Evolutionary conservation across 2,113 vertebrate genomes (phyloP).

Genomic region (Antigone vipio): DNA sequence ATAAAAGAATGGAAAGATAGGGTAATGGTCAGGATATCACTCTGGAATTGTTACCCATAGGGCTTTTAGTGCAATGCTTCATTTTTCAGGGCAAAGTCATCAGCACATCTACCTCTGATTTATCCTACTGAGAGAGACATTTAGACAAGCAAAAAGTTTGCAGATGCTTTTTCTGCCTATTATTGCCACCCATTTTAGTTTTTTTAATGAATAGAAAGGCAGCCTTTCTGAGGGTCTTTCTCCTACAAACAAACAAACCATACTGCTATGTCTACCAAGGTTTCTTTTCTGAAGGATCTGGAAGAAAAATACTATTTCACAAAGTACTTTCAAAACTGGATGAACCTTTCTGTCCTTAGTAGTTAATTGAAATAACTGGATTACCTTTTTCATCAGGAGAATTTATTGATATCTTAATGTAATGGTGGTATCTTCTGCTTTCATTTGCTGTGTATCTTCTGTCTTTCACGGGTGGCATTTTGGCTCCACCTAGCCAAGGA

Average conservation of each 20-base stretch:
- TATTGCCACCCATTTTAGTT: not conserved
- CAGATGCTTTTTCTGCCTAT: not conserved
- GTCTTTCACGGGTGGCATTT: rapidly evolving
- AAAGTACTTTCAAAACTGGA: not conserved
- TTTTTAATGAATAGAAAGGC: not conserved
- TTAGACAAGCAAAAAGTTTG: not conserved
- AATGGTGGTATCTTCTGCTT: not conserved
- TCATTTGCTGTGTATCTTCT: not conserved
- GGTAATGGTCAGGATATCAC: not conserved
- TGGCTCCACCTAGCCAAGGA: not conserved
- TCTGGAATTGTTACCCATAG: not conserved
- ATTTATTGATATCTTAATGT: not conserved
- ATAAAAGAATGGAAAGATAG: not conserved
- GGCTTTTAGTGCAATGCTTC: not conserved
- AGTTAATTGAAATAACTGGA: not conserved
- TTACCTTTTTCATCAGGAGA: not conserved
- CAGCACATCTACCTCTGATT: not conserved
- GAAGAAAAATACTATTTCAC: not conserved
- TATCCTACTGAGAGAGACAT: not conserved
- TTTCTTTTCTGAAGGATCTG: not conserved
- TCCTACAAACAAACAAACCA: not conserved
- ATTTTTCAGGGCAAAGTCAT: not conserved
- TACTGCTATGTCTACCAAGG: not conserved
- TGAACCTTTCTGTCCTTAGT: not conserved
- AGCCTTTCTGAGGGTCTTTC: not conserved